Base-by-base conservation (phyloP, 37 sponge, comb jelly and placozoan genomes). In the Dysidea cf. avara region DNA sequence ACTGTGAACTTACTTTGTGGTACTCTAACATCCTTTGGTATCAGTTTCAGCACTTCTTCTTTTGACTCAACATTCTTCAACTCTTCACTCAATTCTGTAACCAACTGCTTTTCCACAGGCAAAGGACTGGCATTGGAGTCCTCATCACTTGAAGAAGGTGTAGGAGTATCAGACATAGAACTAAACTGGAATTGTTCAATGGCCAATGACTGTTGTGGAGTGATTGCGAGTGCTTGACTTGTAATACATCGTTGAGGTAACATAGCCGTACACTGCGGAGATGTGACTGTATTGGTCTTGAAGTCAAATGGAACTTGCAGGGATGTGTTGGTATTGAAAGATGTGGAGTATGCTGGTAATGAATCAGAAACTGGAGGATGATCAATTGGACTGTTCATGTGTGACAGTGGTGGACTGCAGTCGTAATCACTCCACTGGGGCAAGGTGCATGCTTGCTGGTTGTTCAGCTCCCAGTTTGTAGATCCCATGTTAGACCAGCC, bases 1-100 rank as follows among this genome's bases (percentile, higher is more conserved):
- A 57, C 9, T 63, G 38, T 37, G 64, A 63, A 36, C 85, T 78
- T 58, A 85, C 85, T 85, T 67, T 85, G 85, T 24, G 85, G 85
- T 40, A 85, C 39, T 57, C 71, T 78, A 24, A 85, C 61, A 26
- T 68, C 78, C 32, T 73, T 71, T 6, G 85, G 85, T 29, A 85
- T 52, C 16, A 55, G 59, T 0, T 84, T 53, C 62, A 54, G 4
- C 34, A 71, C 7, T 9, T 29, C 56, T 35, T 53, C 55, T 32
- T 71, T 71, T 7, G 54, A 54, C 6, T 71, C 56, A 20, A 52
- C 55, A 30, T 53, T 54, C 7, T 56, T 56, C 18, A 3, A 53
- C 34, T 71, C 54, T 2, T 71, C 71, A 14, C 9, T 43, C 7
- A 43, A 43, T 43, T 43, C 46, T 12, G 7, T 43, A 9, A 43